Evolutionary conservation across 2,888 invertebrate species (phyloP), one percentile per base, ranked within the genome.

Genomic region (Acronicta alni): DNA sequence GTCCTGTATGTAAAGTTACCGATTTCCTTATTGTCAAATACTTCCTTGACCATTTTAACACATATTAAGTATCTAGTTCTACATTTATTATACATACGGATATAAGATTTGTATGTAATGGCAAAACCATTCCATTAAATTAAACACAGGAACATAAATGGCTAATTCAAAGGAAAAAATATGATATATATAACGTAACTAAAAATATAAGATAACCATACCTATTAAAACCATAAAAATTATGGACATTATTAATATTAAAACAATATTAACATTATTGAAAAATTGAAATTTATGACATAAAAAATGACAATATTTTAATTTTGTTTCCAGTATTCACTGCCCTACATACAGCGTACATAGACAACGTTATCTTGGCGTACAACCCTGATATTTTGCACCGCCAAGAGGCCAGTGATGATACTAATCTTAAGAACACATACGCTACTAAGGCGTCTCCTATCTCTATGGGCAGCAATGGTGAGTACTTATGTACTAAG

Each of bases 321-420:
- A 16, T 45, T 17, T 3, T 17, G 0, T 20, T 95, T 95, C 12
- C 92, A 97, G 97, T 97, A 17, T 96, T 97, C 79, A 87, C 95
- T 47, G 96, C 96, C 18, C 92, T 98, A 47, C 95, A 96, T 58
- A 96, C 97, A 0, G 94, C 95, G 9, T 95, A 95, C 79, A 96
- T 98, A 72, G 98, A 98, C 85, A 98, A 97, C 71, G 96, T 98
- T 30, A 96, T 98, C 38, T 92, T 98, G 69, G 96, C 98, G 0
- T 97, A 97, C 88, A 96, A 96, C 80, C 96, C 96, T 0, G 93
- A 92, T 1, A 51, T 80, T 2, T 59, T 74, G 7, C 80, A 83
- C 35, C 85, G 75, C 1, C 86, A 85, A 0, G 85, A 83, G 0
- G 49, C 67, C 0, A 54, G 48, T 0, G 85, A 88, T 1, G 87